Evolutionary conservation across 2,888 invertebrate genomes (phyloP), one percentile per base, ranked within the genome.

Genomic region (Yponomeuta evonymella): DNA sequence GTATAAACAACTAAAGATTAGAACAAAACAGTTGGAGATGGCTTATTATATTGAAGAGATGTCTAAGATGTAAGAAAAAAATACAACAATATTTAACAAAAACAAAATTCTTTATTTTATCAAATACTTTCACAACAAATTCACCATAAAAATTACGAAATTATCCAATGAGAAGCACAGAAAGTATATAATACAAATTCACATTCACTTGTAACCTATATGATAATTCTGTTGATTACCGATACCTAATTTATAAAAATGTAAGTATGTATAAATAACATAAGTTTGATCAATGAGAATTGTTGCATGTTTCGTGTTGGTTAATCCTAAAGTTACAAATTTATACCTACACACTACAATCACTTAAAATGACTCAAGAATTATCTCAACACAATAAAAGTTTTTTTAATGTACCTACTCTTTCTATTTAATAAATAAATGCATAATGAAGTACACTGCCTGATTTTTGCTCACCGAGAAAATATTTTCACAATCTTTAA

Each of bases 11-110:
- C 75, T 91, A 68, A 87, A 87, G 80, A 71, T 75, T 63, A 80
- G 79, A 70, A 79, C 80, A 66, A 79, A 81, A 74, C 81, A 83
- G 75, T 78, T 91, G 70, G 87, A 87, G 79, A 75, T 81, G 72
- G 74, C 79, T 51, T 62, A 85, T 12, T 91, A 89, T 73, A 78
- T 88, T 68, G 78, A 87, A 72, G 88, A 88, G 77, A 74, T 91
- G 72, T 80, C 79, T 66, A 81, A 78, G 67, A 67, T 76, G 15
- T 76, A 74, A 75, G 69, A 65, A 43, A 72, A 72, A 70, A 71
- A 67, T 67, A 33, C 12, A 30, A n/a, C 64, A 58, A 66, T 58
- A 67, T 29, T 70, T 70, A 51, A 64, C 23, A 62, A 66, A 62
- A 65, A 65, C 29, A 70, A 65, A 70, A 30, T 2, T 1, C 15